Conservation (phyloP, 2,113 vertebrate species). For the Anhinga rufa region DNA sequence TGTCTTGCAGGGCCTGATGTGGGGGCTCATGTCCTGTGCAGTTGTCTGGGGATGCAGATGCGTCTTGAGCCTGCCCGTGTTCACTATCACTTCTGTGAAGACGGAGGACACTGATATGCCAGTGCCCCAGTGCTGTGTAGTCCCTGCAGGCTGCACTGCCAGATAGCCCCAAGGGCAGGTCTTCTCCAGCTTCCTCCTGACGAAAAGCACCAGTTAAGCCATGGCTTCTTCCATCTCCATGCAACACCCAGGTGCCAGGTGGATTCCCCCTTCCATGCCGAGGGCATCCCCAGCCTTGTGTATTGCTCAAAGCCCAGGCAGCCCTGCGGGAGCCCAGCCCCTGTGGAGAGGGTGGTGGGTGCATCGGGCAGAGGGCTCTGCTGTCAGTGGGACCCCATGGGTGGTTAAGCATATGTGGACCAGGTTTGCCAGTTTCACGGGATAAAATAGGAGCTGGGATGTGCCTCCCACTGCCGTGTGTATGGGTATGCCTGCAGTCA, state of each 20-base stretch:
- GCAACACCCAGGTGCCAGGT: neutral
- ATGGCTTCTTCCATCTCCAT: neutral
- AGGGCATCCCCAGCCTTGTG: neutral
- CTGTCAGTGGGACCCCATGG: rapidly evolving
- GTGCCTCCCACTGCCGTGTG: neutral
- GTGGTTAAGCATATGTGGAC: neutral
- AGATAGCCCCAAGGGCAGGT: neutral
- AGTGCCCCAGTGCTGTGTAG: rapidly evolving
- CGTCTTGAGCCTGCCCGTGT: neutral
- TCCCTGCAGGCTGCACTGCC: neutral
- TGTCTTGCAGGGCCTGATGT: neutral
- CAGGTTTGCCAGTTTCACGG: neutral
- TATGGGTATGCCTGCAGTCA: neutral
- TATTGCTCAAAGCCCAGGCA: neutral
- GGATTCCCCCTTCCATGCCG: neutral
- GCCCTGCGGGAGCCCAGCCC: neutral
- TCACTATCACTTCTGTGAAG: neutral
- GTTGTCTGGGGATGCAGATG: neutral
- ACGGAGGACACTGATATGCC: neutral
- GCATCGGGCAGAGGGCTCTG: neutral
- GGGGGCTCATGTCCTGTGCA: neutral
- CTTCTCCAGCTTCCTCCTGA: rapidly evolving
- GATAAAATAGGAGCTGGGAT: neutral
- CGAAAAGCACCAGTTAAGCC: neutral
- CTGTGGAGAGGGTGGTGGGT: rapidly evolving